phyloP scores from a whole-genome alignment of 2,797 vertebrate genomes.

The Acropternis orthonyx region DNA sequence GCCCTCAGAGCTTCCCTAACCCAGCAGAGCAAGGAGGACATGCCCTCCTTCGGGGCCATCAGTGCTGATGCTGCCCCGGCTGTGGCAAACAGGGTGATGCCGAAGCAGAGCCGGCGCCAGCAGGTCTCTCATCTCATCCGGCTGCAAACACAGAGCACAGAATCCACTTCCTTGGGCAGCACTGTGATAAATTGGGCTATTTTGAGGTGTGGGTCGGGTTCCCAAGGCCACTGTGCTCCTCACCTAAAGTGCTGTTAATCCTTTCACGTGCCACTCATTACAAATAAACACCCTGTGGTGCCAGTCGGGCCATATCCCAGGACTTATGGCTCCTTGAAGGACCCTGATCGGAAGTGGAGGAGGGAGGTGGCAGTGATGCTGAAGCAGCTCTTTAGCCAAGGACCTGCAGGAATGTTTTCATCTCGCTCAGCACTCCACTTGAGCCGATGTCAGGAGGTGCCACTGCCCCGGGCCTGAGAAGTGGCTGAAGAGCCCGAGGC shows the following conservation, averaged over 20 bases:
- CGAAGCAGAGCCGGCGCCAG: fast-evolving
- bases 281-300: not conserved
- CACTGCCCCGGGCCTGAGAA: not conserved
- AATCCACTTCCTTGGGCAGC: not conserved
- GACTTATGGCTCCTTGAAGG: constrained; percentile 8
- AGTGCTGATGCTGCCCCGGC: not conserved
- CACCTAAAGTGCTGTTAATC: not conserved
- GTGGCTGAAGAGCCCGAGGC: constrained; percentile 21
- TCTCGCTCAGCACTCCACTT: not conserved
- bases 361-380: not conserved
- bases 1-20: not conserved
- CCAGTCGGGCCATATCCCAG: not conserved
- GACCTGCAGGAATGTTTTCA: constrained; percentile 36
- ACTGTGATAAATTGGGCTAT: not conserved
- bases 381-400: constrained; percentile 49
- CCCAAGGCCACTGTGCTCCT: fast-evolving
- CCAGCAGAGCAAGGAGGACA: not conserved
- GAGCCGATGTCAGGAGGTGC: not conserved
- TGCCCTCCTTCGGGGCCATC: not conserved
- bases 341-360: not conserved
- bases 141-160: not conserved
- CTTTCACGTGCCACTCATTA: not conserved
- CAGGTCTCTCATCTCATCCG: not conserved
- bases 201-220: not conserved
- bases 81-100: not conserved